Evolutionary conservation across 1,140 invertebrate genomes (phyloP).

Genomic region (Pissodes strobi): DNA sequence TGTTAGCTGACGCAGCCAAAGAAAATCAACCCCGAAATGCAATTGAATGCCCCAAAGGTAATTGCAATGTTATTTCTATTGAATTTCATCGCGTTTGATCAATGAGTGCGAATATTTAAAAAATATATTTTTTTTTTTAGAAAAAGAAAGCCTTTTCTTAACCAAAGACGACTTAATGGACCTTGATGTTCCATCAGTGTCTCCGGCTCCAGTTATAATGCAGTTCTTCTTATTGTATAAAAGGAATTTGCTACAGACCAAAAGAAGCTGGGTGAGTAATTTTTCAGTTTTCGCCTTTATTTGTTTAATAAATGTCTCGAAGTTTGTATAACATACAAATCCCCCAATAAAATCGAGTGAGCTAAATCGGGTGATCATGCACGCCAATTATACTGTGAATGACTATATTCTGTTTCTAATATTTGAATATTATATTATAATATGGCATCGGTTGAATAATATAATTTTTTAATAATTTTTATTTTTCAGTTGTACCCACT

Average conservation of each 20-base stretch:
- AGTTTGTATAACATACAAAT: no score
- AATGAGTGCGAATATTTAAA: no score
- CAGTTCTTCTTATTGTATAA: conserved; percentile 65
- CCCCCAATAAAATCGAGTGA: no score
- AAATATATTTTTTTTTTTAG: no score
- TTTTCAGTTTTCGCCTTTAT: no score
- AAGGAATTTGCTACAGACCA: conserved; percentile 65
- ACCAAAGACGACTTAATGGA: background rate
- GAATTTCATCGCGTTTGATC: background rate
- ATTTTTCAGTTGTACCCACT: conserved; percentile 67
- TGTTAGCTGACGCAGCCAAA: conserved; percentile 58
- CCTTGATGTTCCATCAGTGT: background rate
- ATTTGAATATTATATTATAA: no score
- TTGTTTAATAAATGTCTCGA: no score
- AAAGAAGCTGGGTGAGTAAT: conserved; percentile 68
- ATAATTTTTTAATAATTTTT: background rate
- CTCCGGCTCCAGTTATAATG: conserved; percentile 57
- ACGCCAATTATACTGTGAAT: no score
- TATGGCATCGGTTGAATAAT: no score
- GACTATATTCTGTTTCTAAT: no score
- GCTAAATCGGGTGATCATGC: no score
- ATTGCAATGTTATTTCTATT: conserved; percentile 9
- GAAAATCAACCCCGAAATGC: no score
- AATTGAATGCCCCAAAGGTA: conserved; percentile 31
- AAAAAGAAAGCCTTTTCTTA: conserved; percentile 20